Evolutionary conservation across 2,113 vertebrate genomes (phyloP).

Genomic region (Isurus oxyrinchus): DNA sequence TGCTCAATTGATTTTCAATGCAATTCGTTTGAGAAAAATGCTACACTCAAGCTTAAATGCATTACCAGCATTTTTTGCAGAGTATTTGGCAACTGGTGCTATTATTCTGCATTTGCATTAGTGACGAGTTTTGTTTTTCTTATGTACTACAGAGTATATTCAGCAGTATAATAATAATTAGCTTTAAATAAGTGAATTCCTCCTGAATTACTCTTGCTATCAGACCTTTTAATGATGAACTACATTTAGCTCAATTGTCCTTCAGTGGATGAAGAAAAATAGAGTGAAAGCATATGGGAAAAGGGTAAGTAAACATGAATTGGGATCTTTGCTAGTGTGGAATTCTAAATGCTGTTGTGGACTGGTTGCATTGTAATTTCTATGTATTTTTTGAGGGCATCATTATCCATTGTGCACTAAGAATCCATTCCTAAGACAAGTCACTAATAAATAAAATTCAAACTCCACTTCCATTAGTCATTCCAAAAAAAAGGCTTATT

Average conservation of each 20-base stretch:
- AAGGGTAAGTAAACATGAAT: background rate
- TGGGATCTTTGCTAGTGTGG: background rate
- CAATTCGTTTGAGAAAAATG: conserved; percentile 16
- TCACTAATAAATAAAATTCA: background rate
- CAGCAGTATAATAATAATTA: background rate
- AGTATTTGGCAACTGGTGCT: conserved; percentile 1
- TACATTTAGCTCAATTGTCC: background rate
- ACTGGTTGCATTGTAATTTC: background rate
- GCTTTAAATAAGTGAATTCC: background rate
- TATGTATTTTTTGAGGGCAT: background rate
- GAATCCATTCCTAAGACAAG: background rate
- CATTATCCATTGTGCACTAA: background rate
- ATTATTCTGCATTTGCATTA: background rate
- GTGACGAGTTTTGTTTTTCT: background rate
- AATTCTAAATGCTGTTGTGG: background rate
- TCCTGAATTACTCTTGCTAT: background rate
- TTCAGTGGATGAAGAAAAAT: background rate
- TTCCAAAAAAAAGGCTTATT: background rate
- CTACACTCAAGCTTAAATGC: background rate
- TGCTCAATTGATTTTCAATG: conserved; percentile 36
- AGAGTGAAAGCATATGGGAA: background rate
- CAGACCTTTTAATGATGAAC: background rate
- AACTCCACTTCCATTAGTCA: background rate
- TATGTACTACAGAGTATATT: background rate
- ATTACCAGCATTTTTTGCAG: background rate